Evolutionary conservation across 2,888 invertebrate genomes (phyloP).

Genomic region (Antheraea assamensis): DNA sequence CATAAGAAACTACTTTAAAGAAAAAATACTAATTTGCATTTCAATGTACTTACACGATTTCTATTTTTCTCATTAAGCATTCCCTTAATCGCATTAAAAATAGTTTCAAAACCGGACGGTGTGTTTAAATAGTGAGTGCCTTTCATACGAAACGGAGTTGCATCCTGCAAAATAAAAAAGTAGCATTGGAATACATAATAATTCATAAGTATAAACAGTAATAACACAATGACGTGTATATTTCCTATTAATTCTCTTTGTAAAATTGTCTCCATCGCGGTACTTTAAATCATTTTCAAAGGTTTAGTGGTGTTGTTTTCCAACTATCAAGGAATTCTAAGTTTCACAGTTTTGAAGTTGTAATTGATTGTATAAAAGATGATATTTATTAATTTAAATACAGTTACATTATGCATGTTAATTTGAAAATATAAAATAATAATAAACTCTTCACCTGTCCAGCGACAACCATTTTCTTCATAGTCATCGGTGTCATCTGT

Average conservation of each 20-base stretch:
- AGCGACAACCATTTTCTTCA: constrained; percentile 75
- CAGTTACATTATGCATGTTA: not conserved
- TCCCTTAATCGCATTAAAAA: constrained; percentile 77
- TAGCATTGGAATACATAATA: not conserved
- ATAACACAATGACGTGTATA: not conserved
- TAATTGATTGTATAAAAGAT: too few species aligned
- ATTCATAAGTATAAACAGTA: not conserved
- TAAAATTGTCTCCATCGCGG: too few species aligned
- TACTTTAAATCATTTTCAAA: not conserved
- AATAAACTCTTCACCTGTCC: constrained; percentile 52
- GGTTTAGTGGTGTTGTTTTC: too few species aligned
- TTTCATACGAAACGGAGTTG: constrained; percentile 82
- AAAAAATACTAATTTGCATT: not conserved
- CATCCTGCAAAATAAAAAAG: constrained; percentile 71
- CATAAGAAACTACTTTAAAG: not conserved
- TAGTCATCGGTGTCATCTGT: constrained; percentile 74
- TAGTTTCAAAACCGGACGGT: constrained; percentile 78
- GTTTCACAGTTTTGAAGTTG: too few species aligned
- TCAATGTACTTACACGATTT: constrained; percentile 69
- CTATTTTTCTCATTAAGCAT: constrained; percentile 83
- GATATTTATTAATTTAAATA: too few species aligned
- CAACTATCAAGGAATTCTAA: too few species aligned
- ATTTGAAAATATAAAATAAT: not conserved
- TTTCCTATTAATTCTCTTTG: not conserved
- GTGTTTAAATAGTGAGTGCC: constrained; percentile 81